phyloP scores from a whole-genome alignment of 2,888 invertebrate species.

The Apamea monoglypha region DNA sequence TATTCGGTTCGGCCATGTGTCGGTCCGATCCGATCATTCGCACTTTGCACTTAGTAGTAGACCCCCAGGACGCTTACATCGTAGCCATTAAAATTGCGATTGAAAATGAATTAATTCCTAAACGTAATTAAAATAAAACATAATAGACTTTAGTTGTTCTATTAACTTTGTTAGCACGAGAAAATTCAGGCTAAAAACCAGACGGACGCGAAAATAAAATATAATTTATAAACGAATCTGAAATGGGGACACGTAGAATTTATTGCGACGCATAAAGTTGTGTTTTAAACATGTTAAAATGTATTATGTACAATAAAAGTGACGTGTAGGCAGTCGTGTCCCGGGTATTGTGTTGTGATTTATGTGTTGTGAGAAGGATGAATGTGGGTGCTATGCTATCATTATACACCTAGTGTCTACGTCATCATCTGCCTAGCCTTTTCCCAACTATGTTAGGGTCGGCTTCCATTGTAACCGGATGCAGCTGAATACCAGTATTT shows the following conservation, averaged over 20 bases:
- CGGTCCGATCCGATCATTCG: too few species aligned
- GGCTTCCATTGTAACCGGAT: too few species aligned
- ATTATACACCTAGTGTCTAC: neutral
- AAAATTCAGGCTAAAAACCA: neutral
- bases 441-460: too few species aligned
- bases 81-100: neutral
- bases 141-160: neutral
- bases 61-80: neutral
- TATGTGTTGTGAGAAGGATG: conserved; percentile 8
- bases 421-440: too few species aligned
- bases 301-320: conserved; percentile 27
- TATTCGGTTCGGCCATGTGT: too few species aligned
- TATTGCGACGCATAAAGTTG: conserved; percentile 33
- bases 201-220: conserved; percentile 21
- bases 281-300: conserved; percentile 44
- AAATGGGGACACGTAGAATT: conserved; percentile 34
- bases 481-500: too few species aligned
- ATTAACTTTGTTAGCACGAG: neutral
- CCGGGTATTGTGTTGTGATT: conserved; percentile 28
- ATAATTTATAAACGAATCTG: conserved; percentile 28
- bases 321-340: conserved; percentile 20
- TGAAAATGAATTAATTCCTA: neutral
- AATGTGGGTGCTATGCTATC: neutral
- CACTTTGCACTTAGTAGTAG: too few species aligned
- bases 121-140: neutral